Evolutionary conservation across 1,140 invertebrate genomes (phyloP), one percentile per base, ranked within the genome.

Genomic region (Colletes latitarsis): DNA sequence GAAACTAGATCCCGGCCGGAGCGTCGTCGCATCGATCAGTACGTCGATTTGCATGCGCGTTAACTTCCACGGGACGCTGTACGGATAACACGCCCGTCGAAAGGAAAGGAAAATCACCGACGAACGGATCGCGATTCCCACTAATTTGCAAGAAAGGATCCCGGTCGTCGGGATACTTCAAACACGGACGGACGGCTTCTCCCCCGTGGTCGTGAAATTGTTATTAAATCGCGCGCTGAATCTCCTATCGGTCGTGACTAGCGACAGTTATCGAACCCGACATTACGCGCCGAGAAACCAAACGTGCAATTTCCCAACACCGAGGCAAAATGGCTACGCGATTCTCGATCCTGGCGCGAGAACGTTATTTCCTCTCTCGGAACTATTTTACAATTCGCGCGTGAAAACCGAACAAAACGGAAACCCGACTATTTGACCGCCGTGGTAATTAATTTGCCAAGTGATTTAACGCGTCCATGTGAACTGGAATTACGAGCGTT

Each of bases 41-140:
- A 79, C 77, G 77, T 79, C 77, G 77, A 79, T 79, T 79, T 79
- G 77, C 77, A 79, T 79, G 69, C 39, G 19, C 68, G 76, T 78
- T 78, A 77, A 70, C 67, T 57, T 63, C 49, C 57, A 17, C 5
- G 6, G 9, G 4, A 41, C 58, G 21, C 62, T 58, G 15, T 39
- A 1, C n/a, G 41, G 39, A 53, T 46, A 71, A 78, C 75, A 49
- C 49, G 14, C 19, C 9, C 60, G 6, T 43, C 19, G n/a, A 49
- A 75, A 53, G 19, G 43, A 14, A 46, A 62, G 8, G 43, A 14
- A 17, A 66, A 64, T 74, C 60, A 41, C 43, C 53, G 39, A 3
- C 0, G 43, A 75, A 57, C 30, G 39, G 30, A 30, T 52, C 43
- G 21, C 14, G 21, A 21, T 21, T 55, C 67, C 43, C 53, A n/a